phyloP scores from a whole-genome alignment of 1,140 invertebrate species.

The Halotydeus destructor region DNA sequence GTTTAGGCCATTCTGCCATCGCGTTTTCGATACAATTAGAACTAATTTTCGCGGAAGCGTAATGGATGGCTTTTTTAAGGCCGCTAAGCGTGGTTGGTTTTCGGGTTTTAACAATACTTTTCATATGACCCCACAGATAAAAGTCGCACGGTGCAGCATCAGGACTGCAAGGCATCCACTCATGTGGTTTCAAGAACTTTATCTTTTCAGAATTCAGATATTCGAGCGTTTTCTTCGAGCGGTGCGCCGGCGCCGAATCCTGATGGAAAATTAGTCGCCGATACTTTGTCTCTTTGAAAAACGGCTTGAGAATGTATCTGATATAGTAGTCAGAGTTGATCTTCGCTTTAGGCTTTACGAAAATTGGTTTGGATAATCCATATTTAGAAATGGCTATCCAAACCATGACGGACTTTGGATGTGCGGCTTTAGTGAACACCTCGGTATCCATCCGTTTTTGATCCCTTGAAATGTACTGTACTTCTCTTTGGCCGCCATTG shows the following conservation, averaged over 20 bases:
- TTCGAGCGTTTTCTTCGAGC: conserved; percentile 1
- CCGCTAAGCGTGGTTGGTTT: background rate
- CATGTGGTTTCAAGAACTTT: background rate
- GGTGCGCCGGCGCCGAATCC: conserved; percentile 4
- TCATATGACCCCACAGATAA: conserved; percentile 8
- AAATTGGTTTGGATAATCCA: background rate
- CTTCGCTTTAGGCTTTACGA: background rate
- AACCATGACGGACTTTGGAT: background rate
- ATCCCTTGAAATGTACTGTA: background rate
- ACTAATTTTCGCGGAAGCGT: background rate
- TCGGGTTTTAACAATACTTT: background rate
- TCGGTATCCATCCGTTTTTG: too few species aligned
- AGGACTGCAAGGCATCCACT: background rate
- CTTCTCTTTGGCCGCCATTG: background rate
- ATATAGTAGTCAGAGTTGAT: background rate
- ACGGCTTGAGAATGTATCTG: background rate
- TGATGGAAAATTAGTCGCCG: conserved; percentile 9
- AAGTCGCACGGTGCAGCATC: conserved; percentile 7
- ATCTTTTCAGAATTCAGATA: background rate
- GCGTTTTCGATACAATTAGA: background rate
- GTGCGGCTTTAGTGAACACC: background rate
- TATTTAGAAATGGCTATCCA: background rate
- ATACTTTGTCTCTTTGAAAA: too few species aligned
- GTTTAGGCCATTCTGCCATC: background rate
- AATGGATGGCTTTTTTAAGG: conserved; percentile 3